Percentiles rank a stretch among this genome's conserved stretches.
phyloP scores from a whole-genome alignment of 1,140 invertebrate genomes.

The Aculops lycopersici region DNA sequence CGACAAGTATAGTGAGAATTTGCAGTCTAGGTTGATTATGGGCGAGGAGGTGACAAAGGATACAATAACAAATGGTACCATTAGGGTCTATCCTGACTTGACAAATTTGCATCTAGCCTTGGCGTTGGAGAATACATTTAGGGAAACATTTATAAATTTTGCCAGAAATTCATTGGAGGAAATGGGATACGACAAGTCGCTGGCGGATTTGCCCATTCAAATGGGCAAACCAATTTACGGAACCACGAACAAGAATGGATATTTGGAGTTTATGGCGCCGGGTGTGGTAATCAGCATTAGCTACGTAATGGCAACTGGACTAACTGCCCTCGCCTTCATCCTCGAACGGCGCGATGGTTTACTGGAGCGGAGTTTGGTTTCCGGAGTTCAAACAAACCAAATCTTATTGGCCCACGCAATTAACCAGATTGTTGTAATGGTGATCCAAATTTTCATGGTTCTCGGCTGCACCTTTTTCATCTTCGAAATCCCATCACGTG shows the following conservation, averaged over 20 bases:
- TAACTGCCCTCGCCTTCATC: slow-evolving; percentile 63
- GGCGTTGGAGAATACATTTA: slow-evolving; percentile 30
- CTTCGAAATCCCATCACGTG: slow-evolving; percentile 43
- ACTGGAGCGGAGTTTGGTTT: slow-evolving; percentile 36
- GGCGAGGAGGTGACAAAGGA: slow-evolving; percentile 33
- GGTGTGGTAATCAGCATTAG: slow-evolving; percentile 72
- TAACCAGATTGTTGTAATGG: slow-evolving; percentile 72
- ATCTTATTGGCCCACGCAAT: slow-evolving; percentile 64
- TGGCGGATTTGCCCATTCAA: slow-evolving; percentile 19
- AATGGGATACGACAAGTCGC: slow-evolving; percentile 38
- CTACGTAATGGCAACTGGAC: slow-evolving; percentile 70
- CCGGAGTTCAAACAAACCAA: slow-evolving; percentile 53
- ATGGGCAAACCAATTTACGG: slow-evolving; percentile 63
- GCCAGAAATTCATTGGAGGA: slow-evolving; percentile 28
- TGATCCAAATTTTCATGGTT: slow-evolving; percentile 54
- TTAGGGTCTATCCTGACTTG: slow-evolving; percentile 56
- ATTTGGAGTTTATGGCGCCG: slow-evolving; percentile 76
- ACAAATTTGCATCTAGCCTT: slow-evolving; percentile 23
- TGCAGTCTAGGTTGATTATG: slow-evolving; percentile 22
- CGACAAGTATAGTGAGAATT: background rate
- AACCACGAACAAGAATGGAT: slow-evolving; percentile 36
- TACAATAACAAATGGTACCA: slow-evolving; percentile 41
- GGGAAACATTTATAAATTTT: slow-evolving; percentile 42
- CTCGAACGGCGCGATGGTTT: slow-evolving; percentile 65
- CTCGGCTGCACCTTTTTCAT: slow-evolving; percentile 48